phyloP scores from a whole-genome alignment of 2,888 invertebrate species.

The Hololepta plana region DNA sequence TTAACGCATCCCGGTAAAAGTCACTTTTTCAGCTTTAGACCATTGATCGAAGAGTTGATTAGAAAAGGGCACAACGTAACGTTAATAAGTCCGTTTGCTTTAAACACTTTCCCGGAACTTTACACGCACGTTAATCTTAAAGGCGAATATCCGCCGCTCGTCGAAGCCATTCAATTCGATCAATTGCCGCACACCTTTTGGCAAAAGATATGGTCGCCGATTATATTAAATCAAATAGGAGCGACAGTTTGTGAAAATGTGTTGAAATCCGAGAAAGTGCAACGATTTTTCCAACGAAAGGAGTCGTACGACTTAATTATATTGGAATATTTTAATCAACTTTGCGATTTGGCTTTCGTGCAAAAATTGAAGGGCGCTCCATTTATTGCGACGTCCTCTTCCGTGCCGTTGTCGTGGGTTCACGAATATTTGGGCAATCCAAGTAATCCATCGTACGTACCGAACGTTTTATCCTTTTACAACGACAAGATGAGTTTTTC shows the following conservation, averaged over 20 bases:
- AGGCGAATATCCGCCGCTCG: no score
- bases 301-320: slow-evolving; percentile 47
- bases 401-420: slow-evolving; percentile 28
- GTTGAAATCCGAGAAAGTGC: slow-evolving; percentile 14
- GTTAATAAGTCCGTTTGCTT: slow-evolving; percentile 45
- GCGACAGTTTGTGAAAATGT: no score
- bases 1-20: slow-evolving; percentile 53
- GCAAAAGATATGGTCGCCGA: no score
- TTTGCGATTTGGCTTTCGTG: slow-evolving; percentile 49
- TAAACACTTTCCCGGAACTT: no score
- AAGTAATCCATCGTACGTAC: slow-evolving; percentile 27
- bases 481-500: slow-evolving; percentile 14
- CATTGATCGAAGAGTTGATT: slow-evolving; percentile 39
- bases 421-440: slow-evolving; percentile 29
- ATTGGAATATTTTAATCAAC: slow-evolving; percentile 51
- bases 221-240: no score
- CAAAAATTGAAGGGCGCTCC: slow-evolving; percentile 36
- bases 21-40: slow-evolving; percentile 46
- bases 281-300: slow-evolving; percentile 6
- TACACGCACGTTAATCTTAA: no score
- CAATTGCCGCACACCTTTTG: no score
- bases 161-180: no score
- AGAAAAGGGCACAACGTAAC: slow-evolving; percentile 47
- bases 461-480: slow-evolving; percentile 24
- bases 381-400: slow-evolving; percentile 31